Evolutionary conservation across 2,888 invertebrate genomes (phyloP), one percentile per base, ranked within the genome.

Genomic region (Drosophila subsilvestris): DNA sequence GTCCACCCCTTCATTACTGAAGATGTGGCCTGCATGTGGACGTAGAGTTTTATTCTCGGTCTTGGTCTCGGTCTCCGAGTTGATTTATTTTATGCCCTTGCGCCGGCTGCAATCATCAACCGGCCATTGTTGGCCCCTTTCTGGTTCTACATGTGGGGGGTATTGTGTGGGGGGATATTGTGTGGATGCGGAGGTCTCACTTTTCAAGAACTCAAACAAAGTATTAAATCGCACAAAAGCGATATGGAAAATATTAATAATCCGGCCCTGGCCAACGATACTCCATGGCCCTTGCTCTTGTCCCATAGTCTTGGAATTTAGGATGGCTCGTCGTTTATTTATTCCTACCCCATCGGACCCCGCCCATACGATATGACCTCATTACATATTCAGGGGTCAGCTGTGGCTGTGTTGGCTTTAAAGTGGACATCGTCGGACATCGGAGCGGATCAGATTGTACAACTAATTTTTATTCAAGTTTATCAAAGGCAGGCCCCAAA

Each of bases 211-310:
- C 79, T 78, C 81, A 84, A 84, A 83, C 86, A 83, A 75, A 70
- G 80, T 74, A 63, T 57, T 51, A 55, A 75, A 74, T 73, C 63
- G 80, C 78, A 70, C 62, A 67, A 67, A 63, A 49, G 68, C 59
- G 53, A 55, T 69, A 81, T 78, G 81, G 78, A 86, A 86, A 84
- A 84, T 84, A 86, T 84, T 84, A 81, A 84, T 84, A 86, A 86
- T 81, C 80, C 54, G 37, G 37, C 37, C 37, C 37, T n/a, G 37
- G 14, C 37, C 14, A 37, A 14, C 37, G 37, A 14, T 37, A n/a
- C n/a, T 37, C 37, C 37, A 14, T 37, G 37, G 14, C 37, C 37
- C 37, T 47, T 74, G 63, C 60, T n/a, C n/a, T n/a, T n/a, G n/a
- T n/a, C 63, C 61, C 61, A 37, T 54, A 51, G 57, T 42, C 60